Percentiles rank a stretch among this genome's conserved stretches.
Conservation (phyloP, 1,140 invertebrate genomes). For the Heliconius congener region DNA sequence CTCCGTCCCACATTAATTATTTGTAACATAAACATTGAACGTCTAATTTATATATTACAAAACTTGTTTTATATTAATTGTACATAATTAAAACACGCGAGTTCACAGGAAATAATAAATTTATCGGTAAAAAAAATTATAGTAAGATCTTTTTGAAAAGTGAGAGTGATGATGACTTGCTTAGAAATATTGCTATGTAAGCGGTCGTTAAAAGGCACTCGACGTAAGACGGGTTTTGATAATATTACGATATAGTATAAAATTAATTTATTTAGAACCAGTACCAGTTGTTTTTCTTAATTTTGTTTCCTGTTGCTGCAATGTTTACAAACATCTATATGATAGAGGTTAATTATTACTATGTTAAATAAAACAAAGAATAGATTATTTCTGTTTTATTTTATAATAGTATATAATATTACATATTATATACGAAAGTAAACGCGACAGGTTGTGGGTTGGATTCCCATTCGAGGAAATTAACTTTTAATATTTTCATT, state of each 20-base stretch:
- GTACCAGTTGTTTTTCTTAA: constrained; percentile 1
- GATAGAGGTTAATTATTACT: neutral
- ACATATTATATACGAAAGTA: neutral
- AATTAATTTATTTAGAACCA: neutral
- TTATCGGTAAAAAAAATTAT: neutral
- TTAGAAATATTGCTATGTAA: neutral
- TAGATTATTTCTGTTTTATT: neutral
- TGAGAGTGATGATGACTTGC: constrained; percentile 10
- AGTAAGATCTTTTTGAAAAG: neutral
- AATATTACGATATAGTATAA: constrained; percentile 2
- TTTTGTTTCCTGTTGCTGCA: neutral
- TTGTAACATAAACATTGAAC: too few relatives aligned
- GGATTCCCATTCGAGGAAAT: too few relatives aligned
- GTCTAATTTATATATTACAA: neutral
- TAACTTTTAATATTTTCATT: too few relatives aligned
- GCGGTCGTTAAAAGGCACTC: neutral
- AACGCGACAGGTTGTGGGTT: too few relatives aligned
- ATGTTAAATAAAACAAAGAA: neutral
- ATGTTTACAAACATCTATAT: constrained; percentile 17
- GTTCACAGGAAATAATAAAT: neutral
- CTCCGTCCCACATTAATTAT: too few relatives aligned
- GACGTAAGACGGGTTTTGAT: neutral
- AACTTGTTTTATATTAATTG: neutral
- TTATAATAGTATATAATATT: too few relatives aligned
- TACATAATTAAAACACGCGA: neutral